Base-by-base conservation (phyloP, 2,113 vertebrate species). In the Okapia johnstoni region DNA sequence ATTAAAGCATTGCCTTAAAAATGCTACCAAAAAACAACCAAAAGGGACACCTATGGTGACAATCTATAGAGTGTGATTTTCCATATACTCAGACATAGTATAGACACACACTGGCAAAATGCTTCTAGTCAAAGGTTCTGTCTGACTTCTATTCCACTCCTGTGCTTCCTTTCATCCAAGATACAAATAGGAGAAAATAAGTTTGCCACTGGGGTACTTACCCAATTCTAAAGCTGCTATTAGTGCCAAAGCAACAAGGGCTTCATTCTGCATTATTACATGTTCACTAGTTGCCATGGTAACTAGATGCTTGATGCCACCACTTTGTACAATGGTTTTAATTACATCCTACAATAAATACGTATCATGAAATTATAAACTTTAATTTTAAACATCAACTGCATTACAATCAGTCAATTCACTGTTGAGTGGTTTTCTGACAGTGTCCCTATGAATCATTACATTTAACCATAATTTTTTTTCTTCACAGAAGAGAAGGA, bases 191-290 rank as follows among this genome's bases (percentile, higher is more conserved):
- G n/a, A 95, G 16, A 89, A 86, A 96, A 46, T 81, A 63, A 94
- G 36, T 90, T 94, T 97, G 76, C 80, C 4, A n/a, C 48, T 48
- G 90, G 92, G 92, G 96, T 98, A 99, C 99, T 99, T 98, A 99
- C 99, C 99, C 98, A 99, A 98, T 98, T 99, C 99, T 98, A 99
- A 99, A 46, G 99, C 99, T 0, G 99, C 99, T 97, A 99, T 99
- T 96, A 99, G 98, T 70, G 99, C 99, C 99, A 99, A 96, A 66
- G 99, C 99, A 98, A 99, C 99, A n/a, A 99, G 99, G 7, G 99
- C 99, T 98, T 99, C 99, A 0, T 99, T 99, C 99, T 99, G 99
- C 99, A 99, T 99, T 96, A 99, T 99, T 99, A 99, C 99, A 43
- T 99, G 99, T 98, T 99, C 99, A 23, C 99, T 99, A 58, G 99